These are phyloP conservation scores for Galerucella pusilla DNA, from an alignment of 2,888 invertebrate genomes.

Conservation along the genomic window DNA sequence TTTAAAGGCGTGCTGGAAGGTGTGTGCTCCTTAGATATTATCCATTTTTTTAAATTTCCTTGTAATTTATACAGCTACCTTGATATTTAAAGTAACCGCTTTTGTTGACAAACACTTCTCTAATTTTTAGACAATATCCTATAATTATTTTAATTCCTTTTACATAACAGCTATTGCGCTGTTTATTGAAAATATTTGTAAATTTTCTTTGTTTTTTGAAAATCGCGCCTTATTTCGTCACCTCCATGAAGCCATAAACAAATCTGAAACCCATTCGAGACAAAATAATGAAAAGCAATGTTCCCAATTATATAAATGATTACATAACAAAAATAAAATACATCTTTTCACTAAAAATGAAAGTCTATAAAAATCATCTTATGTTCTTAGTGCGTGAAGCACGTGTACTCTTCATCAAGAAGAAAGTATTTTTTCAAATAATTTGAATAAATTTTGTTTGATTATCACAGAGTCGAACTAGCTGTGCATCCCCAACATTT, in stretches of 20 bases:
- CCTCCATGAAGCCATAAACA: too few relatives aligned
- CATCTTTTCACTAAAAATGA: slow-evolving; percentile 8
- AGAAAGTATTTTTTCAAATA: neutral
- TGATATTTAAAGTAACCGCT: slow-evolving; percentile 22
- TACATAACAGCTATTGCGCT: too few relatives aligned
- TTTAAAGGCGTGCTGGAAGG: slow-evolving; percentile 20
- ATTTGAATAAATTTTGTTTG: neutral
- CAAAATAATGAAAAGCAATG: neutral
- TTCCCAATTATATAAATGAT: slow-evolving; percentile 4
- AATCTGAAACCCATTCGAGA: too few relatives aligned
- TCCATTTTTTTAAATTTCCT: slow-evolving; percentile 22
- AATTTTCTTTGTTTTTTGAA: too few relatives aligned
- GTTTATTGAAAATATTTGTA: too few relatives aligned
- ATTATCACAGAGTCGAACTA: neutral
- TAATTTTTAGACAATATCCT: neutral
- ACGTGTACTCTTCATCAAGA: neutral
- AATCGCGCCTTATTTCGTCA: too few relatives aligned
- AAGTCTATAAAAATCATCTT: slow-evolving; percentile 12
- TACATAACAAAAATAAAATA: slow-evolving; percentile 1
- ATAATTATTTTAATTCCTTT: too few relatives aligned
- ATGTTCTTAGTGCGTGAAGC: neutral
- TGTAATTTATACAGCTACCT: slow-evolving; percentile 18
- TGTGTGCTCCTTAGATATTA: slow-evolving; percentile 19
- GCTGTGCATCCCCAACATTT: neutral
- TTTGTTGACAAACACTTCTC: slow-evolving; percentile 18